Percentiles rank a stretch among this genome's conserved stretches.
These are phyloP conservation scores for Pogonognathellus flavescens DNA, from an alignment of 1,140 invertebrate genomes.

Conservation along the genomic window DNA sequence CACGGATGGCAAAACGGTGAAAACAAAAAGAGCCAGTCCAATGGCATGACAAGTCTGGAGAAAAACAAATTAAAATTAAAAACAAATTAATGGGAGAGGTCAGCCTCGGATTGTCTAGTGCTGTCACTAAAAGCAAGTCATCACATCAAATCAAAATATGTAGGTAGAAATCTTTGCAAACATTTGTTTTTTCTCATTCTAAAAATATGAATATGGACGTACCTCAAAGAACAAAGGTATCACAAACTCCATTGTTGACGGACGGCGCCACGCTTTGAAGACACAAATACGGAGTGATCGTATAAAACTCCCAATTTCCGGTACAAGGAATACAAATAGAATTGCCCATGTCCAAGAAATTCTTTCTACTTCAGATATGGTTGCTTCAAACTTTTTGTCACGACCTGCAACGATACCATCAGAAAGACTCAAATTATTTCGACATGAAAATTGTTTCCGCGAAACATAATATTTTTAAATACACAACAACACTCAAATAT, in stretches of 20 bases:
- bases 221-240: conserved; percentile 83
- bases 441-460: neutral
- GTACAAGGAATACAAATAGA: conserved; percentile 87
- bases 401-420: conserved; percentile 75
- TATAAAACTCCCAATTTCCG: conserved; percentile 88
- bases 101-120: too few species aligned
- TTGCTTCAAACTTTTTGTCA: conserved; percentile 84
- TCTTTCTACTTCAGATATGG: conserved; percentile 83
- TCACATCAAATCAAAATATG: too few species aligned
- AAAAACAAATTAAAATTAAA: conserved; percentile 18
- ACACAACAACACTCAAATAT: too few species aligned
- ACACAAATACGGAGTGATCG: conserved; percentile 88
- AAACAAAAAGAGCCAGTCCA: conserved; percentile 87
- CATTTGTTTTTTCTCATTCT: neutral
- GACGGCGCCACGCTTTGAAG: conserved; percentile 86
- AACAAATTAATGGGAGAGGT: too few species aligned
- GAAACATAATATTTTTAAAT: too few species aligned
- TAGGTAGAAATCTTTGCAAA: neutral
- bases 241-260: conserved; percentile 77
- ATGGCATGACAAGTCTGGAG: conserved; percentile 81
- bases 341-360: conserved; percentile 94
- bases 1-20: conserved; percentile 88
- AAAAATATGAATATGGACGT: neutral
- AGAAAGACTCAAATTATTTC: neutral
- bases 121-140: too few species aligned